Evolutionary conservation across 2,797 vertebrate species (phyloP), one percentile per base, ranked within the genome.

Genomic region (Cossypha niveicapilla): DNA sequence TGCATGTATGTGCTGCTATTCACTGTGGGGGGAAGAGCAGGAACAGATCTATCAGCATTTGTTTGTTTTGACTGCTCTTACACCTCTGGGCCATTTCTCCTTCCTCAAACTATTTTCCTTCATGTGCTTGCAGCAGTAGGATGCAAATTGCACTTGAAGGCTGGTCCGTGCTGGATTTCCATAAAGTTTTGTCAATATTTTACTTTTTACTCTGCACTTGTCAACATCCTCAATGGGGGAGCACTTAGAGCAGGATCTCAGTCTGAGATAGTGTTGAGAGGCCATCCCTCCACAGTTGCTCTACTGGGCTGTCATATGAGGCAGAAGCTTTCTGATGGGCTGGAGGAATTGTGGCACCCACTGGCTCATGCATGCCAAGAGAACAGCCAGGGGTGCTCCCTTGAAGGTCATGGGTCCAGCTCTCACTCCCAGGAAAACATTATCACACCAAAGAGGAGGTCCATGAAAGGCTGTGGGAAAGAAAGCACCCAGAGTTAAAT

Each of bases 191-290:
- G 15, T 51, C 34, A 57, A 21, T 34, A 79, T 39, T 80, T 25
- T 23, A 5, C 25, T 39, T 76, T 63, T 48, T 24, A 30, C 28
- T 48, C 19, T 44, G 19, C 4, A 2, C 2, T 45, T 73, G 11
- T 45, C n/a, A 11, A 5, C 16, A 50, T 30, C 25, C 32, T 50
- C 18, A 15, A 1, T 16, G 13, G 13, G 18, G 6, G 10, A 68
- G 13, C 0, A 0, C 4, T 42, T 47, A 28, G 11, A 9, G 28
- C 0, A 22, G 28, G 39, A 88, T 19, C 28, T 61, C 3, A 4
- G 4, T 13, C n/a, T 28, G 27, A 50, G 21, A 34, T 57, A 50
- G 28, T 50, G 9, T 54, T 44, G 21, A 34, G 16, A 41, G 14
- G 10, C 2, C 6, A 74, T 35, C 58, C 62, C n/a, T 80, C 19